Conservation (phyloP, 30 jellyfish, hydroid and myxozoan species). For the Hydractinia symbiolongicarpus region DNA sequence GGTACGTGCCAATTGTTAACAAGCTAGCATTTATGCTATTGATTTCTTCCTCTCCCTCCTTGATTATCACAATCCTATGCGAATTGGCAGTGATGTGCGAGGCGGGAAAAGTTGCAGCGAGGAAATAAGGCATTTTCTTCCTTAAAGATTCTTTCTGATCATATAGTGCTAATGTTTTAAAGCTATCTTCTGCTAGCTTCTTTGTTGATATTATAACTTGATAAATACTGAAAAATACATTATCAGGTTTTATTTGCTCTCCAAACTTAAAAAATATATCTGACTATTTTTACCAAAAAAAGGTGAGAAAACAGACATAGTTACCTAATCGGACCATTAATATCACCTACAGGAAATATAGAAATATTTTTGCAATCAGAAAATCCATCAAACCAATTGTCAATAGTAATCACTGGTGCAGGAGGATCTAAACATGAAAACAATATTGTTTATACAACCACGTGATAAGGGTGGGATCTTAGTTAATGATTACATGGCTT, state of each 20-base stretch:
- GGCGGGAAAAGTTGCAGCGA: slow-evolving; percentile 4
- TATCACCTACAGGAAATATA: neutral
- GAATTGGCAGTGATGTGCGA: neutral
- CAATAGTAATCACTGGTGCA: slow-evolving; percentile 1
- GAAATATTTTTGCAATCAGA: neutral
- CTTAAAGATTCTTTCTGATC: neutral
- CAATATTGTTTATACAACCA: too few species aligned
- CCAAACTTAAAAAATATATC: too few species aligned
- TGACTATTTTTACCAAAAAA: too few species aligned
- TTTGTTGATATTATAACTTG: slow-evolving; percentile 5
- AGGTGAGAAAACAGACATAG: neutral
- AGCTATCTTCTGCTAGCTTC: neutral
- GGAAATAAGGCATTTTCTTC: neutral
- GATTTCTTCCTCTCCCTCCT: slow-evolving; percentile 16
- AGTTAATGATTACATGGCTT: too few species aligned
- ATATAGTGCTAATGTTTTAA: neutral
- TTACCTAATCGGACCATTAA: slow-evolving; percentile 8
- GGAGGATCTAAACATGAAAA: slow-evolving; percentile 11
- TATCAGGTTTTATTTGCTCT: too few species aligned
- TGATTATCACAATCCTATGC: neutral
- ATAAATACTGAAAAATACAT: neutral
- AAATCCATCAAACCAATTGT: slow-evolving; percentile 3
- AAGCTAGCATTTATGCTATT: slow-evolving; percentile 9
- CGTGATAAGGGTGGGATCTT: too few species aligned
- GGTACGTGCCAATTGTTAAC: neutral